Evolutionary conservation across 2,888 invertebrate genomes (phyloP), one percentile per base, ranked within the genome.

Genomic region (Cylloceria caligata): DNA sequence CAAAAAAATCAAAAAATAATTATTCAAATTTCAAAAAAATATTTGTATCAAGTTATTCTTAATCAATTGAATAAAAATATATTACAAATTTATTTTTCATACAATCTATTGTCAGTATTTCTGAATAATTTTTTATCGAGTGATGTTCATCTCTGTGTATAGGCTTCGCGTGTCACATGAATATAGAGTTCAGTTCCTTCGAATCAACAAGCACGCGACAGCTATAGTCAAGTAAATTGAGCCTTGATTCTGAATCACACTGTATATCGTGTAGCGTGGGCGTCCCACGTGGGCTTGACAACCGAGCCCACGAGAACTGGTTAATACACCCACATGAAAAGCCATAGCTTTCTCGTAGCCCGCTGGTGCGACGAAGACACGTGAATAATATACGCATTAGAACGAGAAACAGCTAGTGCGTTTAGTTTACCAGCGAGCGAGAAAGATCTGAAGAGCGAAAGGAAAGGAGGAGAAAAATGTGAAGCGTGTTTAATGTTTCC

Each of bases 251-350:
- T 79, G 83, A 81, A 83, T 76, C 76, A 65, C 80, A 52, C 81
- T 80, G 82, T 85, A 84, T 64, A 75, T 72, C 74, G 64, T 24
- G 36, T 75, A 36, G 89, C 89, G 92, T 92, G 89, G 92, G 92
- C 91, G 91, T 88, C 86, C 91, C 92, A 92, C 92, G 92, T 92
- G 92, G 92, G 92, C 86, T 90, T 91, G 92, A 92, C 92, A 92
- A 91, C 89, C 91, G 83, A 80, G 88, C 91, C 91, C 87, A 90
- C 91, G 88, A 90, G 88, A 91, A 91, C 91, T 90, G 91, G 92
- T 91, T 89, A 80, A 81, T 88, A 92, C 92, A 91, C 92, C 92
- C 89, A 92, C 92, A 87, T 64, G 82, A 80, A 79, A 80, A 82
- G 75, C 47, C 77, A 52, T 19, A 69, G 24, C 47, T 52, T 73